Evolutionary conservation across 1,140 invertebrate species (phyloP), one percentile per base, ranked within the genome.

Genomic region (Wiebesia pumilae): DNA sequence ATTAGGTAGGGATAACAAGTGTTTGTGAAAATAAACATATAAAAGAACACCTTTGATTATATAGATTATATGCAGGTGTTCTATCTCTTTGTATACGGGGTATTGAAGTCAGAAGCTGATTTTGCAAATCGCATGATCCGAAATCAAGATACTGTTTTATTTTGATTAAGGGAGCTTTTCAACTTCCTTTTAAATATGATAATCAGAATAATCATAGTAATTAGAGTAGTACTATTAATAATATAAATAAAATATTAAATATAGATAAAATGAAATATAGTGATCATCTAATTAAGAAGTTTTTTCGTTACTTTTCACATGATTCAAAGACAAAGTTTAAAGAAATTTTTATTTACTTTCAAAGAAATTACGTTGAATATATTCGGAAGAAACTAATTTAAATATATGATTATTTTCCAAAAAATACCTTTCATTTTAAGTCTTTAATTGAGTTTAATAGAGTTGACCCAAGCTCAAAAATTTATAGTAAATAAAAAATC

Each of bases 1-100:
- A 33, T 80, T 35, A 27, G 33, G 75, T n/a, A 14, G n/a, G 24
- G 38, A 2, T 33, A 58, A n/a, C 47, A 35, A 79, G 54, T 79
- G 47, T 16, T 21, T 79, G 77, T 33, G 35, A 79, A 79, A 79
- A 54, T 47, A n/a, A n/a, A n/a, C n/a, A n/a, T n/a, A 47, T 47
- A 30, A 47, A n/a, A 30, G n/a, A 77, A 35, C 12, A 30, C 19
- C 47, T 4, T 54, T 78, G n/a, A 33, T 24, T 78, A 78, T 33
- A 7, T 21, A 24, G 24, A 75, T 75, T 75, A 21, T 43, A 24
- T n/a, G 24, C 71, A 75, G 24, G 35, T 75, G 71, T 75, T 75
- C 24, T 71, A 14, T 21, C 33, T 38, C 69, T 38, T 35, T 7
- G 16, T 30, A 14, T 30, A 7, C 14, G 3, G n/a, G 4, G 30